Evolutionary conservation across 2,113 vertebrate species (phyloP).

Genomic region (Cranoglanis bouderius): DNA sequence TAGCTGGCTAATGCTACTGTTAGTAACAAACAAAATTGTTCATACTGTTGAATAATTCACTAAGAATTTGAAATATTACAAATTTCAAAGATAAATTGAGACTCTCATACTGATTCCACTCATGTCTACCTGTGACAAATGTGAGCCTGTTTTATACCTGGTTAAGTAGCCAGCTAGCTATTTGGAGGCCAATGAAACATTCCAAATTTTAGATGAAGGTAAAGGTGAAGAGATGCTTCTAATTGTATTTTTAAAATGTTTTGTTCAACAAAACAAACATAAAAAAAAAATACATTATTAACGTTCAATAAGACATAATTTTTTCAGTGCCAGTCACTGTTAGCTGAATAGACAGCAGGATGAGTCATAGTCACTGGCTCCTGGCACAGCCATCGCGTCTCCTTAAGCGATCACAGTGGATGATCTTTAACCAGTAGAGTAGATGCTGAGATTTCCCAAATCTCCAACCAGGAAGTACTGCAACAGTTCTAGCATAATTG

Average conservation of each 20-base stretch:
- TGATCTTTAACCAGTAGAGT: not conserved
- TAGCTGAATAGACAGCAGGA: not conserved
- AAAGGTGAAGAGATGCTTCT: not conserved
- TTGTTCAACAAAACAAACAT: not conserved
- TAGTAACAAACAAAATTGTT: not conserved
- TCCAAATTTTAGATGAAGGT: not conserved
- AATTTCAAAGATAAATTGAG: not conserved
- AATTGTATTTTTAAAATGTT: too few relatives aligned
- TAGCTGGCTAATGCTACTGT: not conserved
- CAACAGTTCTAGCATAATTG: not conserved
- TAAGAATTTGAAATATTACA: too few relatives aligned
- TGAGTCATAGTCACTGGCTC: conserved; percentile 11
- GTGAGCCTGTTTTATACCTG: not conserved
- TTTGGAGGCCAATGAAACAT: not conserved
- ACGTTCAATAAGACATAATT: not conserved
- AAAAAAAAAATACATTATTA: not conserved
- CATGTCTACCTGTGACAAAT: not conserved
- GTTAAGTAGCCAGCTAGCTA: not conserved
- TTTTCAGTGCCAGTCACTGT: not conserved
- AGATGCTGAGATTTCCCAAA: not conserved
- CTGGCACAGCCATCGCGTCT: not conserved
- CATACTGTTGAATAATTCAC: not conserved
- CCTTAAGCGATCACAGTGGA: not conserved
- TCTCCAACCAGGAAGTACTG: conserved; percentile 24
- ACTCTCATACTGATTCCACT: not conserved